Base-by-base conservation (phyloP, 2,888 invertebrate species). In the Hypomecis atomaria region DNA sequence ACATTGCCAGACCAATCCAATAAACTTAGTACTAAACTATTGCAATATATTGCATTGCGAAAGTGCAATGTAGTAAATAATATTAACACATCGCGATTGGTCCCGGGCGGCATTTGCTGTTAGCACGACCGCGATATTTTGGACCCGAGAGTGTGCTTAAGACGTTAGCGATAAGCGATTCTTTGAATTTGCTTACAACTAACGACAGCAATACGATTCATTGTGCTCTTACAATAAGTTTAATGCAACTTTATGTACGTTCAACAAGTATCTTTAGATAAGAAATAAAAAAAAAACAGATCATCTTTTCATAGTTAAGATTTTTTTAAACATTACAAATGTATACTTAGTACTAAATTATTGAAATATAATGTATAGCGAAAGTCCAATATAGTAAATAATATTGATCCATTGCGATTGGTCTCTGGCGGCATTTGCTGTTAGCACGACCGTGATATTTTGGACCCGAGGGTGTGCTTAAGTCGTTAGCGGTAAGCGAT, bases 351-450 rank as follows among this genome's bases (percentile, higher is more conserved):
- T 42, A 45, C 11, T 48, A 36, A 54, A 34, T 50, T 49, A 55
- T 49, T 55, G 54, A 45, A 55, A 49, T 56, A 55, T 44, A 74
- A 75, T 71, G 76, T 75, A 83, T 81, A 88, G 82, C 82, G 84
- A 86, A 87, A 88, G 82, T 81, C 78, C 79, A 73, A 72, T 72
- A 80, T 79, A 65, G 55, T 67, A 89, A 90, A 89, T 90, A 90
- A 89, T 91, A 91, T 90, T 89, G 90, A 90, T 89, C 91, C 91
- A 90, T 91, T 87, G 87, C 84, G 87, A 88, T 87, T 82, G 83
- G 79, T 79, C 75, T 71, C 85, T 88, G 23, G 23, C 23, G 23
- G 84, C 87, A 88, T 89, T 89, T 87, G 85, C 83, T 78, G 86
- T 82, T 83, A 84, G 83, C 90, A 90, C 89, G 90, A 88, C 75